phyloP scores from a whole-genome alignment of 2,797 vertebrate species.

The Acrocephalus scirpaceus region DNA sequence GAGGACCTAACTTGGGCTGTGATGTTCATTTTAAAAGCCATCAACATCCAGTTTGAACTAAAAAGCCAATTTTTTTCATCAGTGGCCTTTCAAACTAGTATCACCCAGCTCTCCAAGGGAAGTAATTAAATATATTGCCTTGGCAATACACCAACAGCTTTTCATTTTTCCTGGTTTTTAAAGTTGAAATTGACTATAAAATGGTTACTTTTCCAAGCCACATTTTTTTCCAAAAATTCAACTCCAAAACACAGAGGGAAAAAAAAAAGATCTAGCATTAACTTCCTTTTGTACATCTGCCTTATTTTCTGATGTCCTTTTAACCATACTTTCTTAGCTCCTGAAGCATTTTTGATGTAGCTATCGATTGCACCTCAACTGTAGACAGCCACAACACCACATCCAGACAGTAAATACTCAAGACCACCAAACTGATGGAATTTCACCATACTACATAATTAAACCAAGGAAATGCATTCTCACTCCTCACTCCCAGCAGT shows the following conservation, averaged over 20 bases:
- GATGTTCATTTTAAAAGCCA: slow-evolving; percentile 1
- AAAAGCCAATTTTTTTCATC: background rate
- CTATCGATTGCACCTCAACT: background rate
- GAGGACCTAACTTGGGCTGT: background rate
- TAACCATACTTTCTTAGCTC: background rate
- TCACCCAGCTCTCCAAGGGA: background rate
- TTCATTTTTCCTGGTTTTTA: background rate
- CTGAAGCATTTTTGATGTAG: background rate
- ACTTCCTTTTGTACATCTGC: background rate
- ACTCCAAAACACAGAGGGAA: background rate
- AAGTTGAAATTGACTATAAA: background rate
- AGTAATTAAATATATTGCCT: background rate
- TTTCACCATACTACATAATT: background rate
- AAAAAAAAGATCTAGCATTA: background rate
- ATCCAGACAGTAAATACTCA: background rate
- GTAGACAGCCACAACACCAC: background rate
- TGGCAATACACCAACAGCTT: background rate
- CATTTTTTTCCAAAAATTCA: background rate
- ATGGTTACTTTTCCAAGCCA: background rate
- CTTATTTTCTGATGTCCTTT: background rate
- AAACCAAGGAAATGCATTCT: background rate
- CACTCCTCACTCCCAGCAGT: background rate
- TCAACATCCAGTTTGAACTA: background rate
- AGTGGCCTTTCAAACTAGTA: background rate
- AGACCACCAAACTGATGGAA: background rate